Base-by-base conservation (phyloP, 2,888 invertebrate species). In the Argyresthia goedartella region DNA sequence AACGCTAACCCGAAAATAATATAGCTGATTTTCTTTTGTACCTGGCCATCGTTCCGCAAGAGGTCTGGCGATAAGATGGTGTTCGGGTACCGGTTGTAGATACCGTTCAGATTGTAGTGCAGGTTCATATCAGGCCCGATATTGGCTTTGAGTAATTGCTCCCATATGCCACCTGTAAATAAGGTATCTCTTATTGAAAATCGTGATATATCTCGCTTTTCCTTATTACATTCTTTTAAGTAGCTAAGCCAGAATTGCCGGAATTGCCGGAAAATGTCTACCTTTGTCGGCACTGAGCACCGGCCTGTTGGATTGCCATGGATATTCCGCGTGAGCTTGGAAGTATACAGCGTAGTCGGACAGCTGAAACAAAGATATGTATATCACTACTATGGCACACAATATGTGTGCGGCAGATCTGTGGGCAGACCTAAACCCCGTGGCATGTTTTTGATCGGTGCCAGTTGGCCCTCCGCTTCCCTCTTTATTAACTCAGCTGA, bases 121-220 rank as follows among this genome's bases (percentile, higher is more conserved):
- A 86, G 63, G 58, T 86, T 86, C 86, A 86, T 86, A 52, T 86
- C 86, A 1, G 86, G 86, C 1, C 86, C 86, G 41, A 86, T 86
- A 55, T 86, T 86, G 0, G 84, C 85, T 62, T 84, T 85, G n/a
- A 86, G 66, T 1, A 86, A 63, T 54, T 85, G 84, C 56, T 85
- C 84, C 86, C 86, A 86, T 56, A 86, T 84, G 8, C 84, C 84
- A 63, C 84, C 86, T 85, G 58, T 8, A 36, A 39, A 4, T 25
- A 25, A 25, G 25, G 25, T 25, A 6, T n/a, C n/a, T n/a, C n/a
- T n/a, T n/a, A n/a, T 15, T 8, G 15, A 39, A 1, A 3, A 39
- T n/a, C n/a, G n/a, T n/a, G n/a, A n/a, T n/a, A n/a, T n/a, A n/a
- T n/a, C n/a, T n/a, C n/a, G n/a, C n/a, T n/a, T n/a, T n/a, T n/a